Evolutionary conservation across 2,888 invertebrate genomes (phyloP).

Genomic region (Ectemnius continuus): DNA sequence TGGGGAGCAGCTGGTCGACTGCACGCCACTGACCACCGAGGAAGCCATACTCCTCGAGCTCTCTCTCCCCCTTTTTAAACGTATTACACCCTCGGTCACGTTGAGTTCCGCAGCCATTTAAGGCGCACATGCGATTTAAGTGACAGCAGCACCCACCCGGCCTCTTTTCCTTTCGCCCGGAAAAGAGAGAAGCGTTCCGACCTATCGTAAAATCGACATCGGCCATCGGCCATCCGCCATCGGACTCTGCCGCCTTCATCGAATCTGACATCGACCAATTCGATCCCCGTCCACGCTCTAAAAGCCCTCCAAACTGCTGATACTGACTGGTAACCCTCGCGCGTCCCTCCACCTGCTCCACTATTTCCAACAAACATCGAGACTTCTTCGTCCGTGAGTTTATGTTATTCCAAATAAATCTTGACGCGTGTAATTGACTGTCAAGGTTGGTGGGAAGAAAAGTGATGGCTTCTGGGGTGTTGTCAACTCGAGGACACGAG

Average conservation of each 20-base stretch:
- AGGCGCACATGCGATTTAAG: constrained; percentile 57
- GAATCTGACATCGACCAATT: constrained; percentile 22
- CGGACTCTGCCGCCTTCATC: constrained; percentile 22
- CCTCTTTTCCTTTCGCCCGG: constrained; percentile 18
- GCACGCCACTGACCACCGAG: constrained; percentile 53
- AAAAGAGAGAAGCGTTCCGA: neutral
- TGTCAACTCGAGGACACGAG: constrained; percentile 8
- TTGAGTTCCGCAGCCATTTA: constrained; percentile 67
- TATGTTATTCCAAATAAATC: no score
- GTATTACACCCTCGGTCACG: constrained; percentile 73
- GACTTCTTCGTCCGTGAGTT: no score
- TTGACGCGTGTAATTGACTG: no score
- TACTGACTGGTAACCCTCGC: no score
- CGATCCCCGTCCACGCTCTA: no score
- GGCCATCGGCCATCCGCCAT: neutral
- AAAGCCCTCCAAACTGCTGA: no score
- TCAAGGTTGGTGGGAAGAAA: no score
- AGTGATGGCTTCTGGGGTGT: constrained; percentile 11
- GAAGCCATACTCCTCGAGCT: constrained; percentile 68
- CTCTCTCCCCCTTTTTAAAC: constrained; percentile 68
- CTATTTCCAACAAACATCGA: no score
- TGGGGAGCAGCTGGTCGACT: constrained; percentile 60
- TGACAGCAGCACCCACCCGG: constrained; percentile 55
- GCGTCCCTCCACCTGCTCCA: no score
- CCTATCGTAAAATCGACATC: neutral